Conservation (phyloP, 2,113 vertebrate genomes). For the Glareola pratincola region DNA sequence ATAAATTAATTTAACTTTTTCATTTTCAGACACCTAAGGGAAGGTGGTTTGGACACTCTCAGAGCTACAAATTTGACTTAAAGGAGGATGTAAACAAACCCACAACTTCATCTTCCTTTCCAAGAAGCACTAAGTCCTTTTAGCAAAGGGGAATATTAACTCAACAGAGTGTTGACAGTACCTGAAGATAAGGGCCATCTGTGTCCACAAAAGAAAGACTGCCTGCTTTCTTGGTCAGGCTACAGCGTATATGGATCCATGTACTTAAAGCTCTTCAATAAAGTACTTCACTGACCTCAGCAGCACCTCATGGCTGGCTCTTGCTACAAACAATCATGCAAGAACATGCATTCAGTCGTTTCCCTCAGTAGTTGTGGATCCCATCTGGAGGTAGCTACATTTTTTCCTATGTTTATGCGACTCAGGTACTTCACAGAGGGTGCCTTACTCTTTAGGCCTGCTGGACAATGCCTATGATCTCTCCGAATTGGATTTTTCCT, state of each 20-base stretch:
- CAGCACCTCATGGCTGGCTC: not conserved
- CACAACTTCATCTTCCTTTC: not conserved
- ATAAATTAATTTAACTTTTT: not conserved
- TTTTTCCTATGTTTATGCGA: not conserved
- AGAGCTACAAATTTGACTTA: not conserved
- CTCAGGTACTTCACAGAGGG: not conserved
- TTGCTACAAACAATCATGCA: not conserved
- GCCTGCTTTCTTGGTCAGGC: not conserved
- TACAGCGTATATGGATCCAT: not conserved
- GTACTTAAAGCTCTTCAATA: not conserved
- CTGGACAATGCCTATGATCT: not conserved
- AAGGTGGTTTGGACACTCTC: not conserved
- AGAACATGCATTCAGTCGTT: not conserved
- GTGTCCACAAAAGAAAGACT: not conserved
- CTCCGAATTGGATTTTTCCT: not conserved
- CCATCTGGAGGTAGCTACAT: not conserved
- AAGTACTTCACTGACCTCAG: not conserved
- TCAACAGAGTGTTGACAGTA: not conserved
- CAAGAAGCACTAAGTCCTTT: not conserved
- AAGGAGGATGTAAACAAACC: not conserved
- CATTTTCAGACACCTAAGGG: not conserved
- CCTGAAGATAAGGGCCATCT: not conserved
- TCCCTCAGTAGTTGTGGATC: not conserved
- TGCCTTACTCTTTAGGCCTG: not conserved
- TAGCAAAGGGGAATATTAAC: not conserved